Evolutionary conservation across 2,113 vertebrate species (phyloP).

Genomic region (Prionailurus bengalensis): DNA sequence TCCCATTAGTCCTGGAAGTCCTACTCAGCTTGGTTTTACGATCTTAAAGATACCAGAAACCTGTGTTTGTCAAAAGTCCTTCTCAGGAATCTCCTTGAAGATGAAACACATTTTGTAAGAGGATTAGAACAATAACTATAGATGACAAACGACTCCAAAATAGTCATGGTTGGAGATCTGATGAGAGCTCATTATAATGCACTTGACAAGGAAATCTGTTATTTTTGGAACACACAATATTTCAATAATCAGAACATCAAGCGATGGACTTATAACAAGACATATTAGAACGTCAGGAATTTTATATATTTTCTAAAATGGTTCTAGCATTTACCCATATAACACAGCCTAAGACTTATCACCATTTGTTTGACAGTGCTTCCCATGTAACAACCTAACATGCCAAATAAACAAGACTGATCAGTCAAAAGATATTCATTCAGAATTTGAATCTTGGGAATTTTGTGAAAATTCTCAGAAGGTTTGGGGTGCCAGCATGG

Average conservation of each 20-base stretch:
- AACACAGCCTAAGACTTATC: background rate
- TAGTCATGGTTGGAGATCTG: background rate
- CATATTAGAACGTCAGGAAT: background rate
- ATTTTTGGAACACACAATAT: background rate
- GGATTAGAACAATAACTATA: background rate
- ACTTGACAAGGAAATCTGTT: background rate
- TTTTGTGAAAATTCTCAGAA: background rate
- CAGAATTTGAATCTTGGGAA: background rate
- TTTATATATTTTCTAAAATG: background rate
- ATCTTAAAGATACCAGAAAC: background rate
- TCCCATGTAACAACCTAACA: background rate
- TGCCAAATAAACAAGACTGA: background rate
- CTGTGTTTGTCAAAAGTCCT: background rate
- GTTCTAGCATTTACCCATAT: background rate
- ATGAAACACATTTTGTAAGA: background rate
- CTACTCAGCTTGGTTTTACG: background rate
- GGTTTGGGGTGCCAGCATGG: background rate
- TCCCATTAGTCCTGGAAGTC: background rate
- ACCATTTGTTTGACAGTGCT: background rate
- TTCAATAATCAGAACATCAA: background rate
- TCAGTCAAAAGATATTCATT: background rate
- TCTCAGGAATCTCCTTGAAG: background rate
- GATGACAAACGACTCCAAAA: background rate
- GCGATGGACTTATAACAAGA: background rate
- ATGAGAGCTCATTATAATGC: background rate